These are phyloP conservation scores for Sakesphorus luctuosus DNA, from an alignment of 2,113 vertebrate genomes.

Conservation along the genomic window DNA sequence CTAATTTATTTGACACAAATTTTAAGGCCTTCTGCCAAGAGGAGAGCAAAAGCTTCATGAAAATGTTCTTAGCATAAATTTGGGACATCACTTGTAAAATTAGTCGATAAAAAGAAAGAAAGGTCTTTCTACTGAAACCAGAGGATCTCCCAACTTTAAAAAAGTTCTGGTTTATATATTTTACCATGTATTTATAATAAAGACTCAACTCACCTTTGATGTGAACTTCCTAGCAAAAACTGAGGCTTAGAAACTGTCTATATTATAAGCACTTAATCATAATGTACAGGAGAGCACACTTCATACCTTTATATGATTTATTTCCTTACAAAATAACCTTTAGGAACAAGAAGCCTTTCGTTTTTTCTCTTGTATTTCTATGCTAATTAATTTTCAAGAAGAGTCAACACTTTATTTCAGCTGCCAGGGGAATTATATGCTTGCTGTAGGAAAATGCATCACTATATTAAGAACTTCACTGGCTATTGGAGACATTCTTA, in stretches of 20 bases:
- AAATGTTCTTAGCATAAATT: conserved; percentile 61
- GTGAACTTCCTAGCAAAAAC: conserved; percentile 59
- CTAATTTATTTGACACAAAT: conserved; percentile 77
- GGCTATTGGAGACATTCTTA: neutral
- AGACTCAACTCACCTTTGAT: conserved; percentile 61
- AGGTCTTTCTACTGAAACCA: conserved; percentile 33
- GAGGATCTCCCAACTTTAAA: conserved; percentile 27
- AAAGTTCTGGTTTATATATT: conserved; percentile 40
- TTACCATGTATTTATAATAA: conserved; percentile 40
- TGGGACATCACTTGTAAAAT: conserved; percentile 29
- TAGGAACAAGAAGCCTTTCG: conserved; percentile 57
- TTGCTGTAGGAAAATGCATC: neutral
- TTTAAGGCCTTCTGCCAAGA: conserved; percentile 72
- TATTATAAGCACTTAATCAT: conserved; percentile 53
- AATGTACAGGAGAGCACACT: neutral
- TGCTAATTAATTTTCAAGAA: conserved; percentile 64
- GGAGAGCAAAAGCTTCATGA: conserved; percentile 47
- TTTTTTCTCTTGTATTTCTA: conserved; percentile 47
- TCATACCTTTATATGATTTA: conserved; percentile 46
- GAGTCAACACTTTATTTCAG: conserved; percentile 51
- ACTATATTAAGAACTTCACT: neutral
- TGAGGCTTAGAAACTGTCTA: conserved; percentile 36
- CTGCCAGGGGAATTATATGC: neutral
- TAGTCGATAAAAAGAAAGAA: conserved; percentile 35
- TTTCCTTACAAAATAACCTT: conserved; percentile 54